Percentiles rank a stretch among this genome's conserved stretches.
phyloP scores from a whole-genome alignment of 2,888 invertebrate species.

The Orthosia gothica region DNA sequence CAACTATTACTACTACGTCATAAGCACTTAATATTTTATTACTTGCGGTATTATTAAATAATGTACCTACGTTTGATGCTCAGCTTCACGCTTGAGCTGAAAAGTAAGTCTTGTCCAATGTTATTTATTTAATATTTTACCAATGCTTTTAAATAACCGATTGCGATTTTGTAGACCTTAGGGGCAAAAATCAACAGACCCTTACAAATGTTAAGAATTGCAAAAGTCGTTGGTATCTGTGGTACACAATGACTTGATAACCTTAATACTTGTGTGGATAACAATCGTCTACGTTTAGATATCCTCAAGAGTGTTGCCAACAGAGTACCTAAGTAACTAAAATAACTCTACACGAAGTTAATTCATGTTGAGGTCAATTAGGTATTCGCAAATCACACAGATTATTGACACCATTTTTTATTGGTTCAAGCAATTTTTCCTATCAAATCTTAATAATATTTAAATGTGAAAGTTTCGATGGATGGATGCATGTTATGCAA shows the following conservation, averaged over 20 bases:
- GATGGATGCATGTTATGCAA: too few relatives aligned
- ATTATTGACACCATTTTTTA: neutral
- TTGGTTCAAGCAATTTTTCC: neutral
- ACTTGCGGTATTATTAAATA: neutral
- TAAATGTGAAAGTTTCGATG: too few relatives aligned
- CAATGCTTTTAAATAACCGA: neutral
- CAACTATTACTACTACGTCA: neutral
- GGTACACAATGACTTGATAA: conserved; percentile 1
- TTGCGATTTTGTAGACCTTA: neutral
- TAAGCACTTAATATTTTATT: neutral
- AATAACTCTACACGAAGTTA: neutral
- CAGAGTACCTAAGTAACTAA: neutral
- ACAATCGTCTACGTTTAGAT: neutral
- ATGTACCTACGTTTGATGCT: neutral
- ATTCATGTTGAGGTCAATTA: neutral
- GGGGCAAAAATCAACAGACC: neutral
- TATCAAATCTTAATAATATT: too few relatives aligned
- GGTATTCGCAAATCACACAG: neutral
- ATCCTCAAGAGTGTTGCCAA: neutral
- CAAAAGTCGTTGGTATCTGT: neutral
- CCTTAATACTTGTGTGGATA: neutral
- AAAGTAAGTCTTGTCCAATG: neutral
- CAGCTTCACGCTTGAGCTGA: neutral
- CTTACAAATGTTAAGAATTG: neutral
- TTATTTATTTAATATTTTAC: neutral